Base-by-base conservation (phyloP, 1,140 invertebrate genomes). In the Tetramorium alpestre region DNA sequence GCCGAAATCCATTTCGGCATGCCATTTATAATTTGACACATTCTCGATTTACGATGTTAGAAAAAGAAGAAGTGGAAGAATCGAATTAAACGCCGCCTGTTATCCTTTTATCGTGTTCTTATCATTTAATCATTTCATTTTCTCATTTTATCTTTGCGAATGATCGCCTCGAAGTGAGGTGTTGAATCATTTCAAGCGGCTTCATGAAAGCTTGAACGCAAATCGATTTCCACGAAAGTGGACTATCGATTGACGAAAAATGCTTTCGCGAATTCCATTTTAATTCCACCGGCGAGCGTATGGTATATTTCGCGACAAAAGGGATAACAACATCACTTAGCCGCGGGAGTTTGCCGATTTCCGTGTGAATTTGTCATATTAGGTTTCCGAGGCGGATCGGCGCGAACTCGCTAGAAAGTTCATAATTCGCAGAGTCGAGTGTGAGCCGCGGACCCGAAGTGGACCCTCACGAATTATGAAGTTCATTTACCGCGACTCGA, bases 21-120 rank as follows among this genome's bases (percentile, higher is more conserved):
- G 77, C 47, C 77, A 69, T 69, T 80, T 69, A 78, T 64, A 69
- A 78, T 47, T 47, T 25, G 77, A 69, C 64, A 41, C 47, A 28
- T 44, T 44, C 25, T 25, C 76, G 60, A 67, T 81, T 81, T 56
- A 70, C 16, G 64, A 22, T 0, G 33, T 16, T 38, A 8, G 25
- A 44, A 44, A 25, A 60, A n/a, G 6, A 33, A 18, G 16, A 18
- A 60, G 22, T n/a, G n/a, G 16, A n/a, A 65, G 33, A 49, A n/a
- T 28, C 22, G 41, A 64, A 28, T 64, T 28, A 62, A 47, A 22
- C 13, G 13, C 11, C 28, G 28, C 16, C 16, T 38, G 60, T 62
- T 33, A 41, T 22, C 16, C 7, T 3, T 51, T n/a, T 13, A 38
- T 18, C 8, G 41, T 22, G 4, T 16, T 28, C 10, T 13, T n/a